Evolutionary conservation across 2,797 vertebrate genomes (phyloP), one percentile per base, ranked within the genome.

Genomic region (Alcedo atthis): DNA sequence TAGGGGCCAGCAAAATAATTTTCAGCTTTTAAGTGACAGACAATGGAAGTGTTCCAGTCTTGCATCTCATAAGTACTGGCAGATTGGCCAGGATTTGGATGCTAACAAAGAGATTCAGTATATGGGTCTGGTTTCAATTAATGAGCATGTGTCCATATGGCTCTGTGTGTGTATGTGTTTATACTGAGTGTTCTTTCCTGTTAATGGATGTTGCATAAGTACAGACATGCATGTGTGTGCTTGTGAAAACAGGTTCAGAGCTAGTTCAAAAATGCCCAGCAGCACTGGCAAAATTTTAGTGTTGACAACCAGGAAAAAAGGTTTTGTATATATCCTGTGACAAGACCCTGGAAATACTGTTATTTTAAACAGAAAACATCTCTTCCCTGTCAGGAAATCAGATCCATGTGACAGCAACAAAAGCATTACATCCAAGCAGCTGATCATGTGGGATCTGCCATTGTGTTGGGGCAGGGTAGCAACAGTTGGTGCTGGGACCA

Each of bases 11-110:
- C 18, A 2, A 96, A 90, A 80, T 30, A 51, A 77, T 92, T 89
- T 46, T 89, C 54, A 68, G 55, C 63, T 96, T 89, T 79, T 79
- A 92, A 81, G 87, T 73, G 90, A 76, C 81, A 96, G 92, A 92
- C 84, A 89, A 63, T 85, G 93, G 86, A 94, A 83, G n/a, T 73
- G 19, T 85, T 55, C 61, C 73, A 85, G 82, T 73, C 71, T 87
- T 71, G 35, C 81, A 64, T 90, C 69, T 88, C 40, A 5, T 37
- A 67, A 87, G 81, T 66, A 61, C 33, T 62, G 51, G 81, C 93
- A 91, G 54, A 68, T 42, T 46, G 75, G 53, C 75, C 3, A 3
- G 54, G 53, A 92, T 81, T 95, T 96, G 64, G 53, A 74, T 93
- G 90, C 30, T 66, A 62, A 90, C 68, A 64, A 90, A 95, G 46